These are phyloP conservation scores for Aramus guarauna DNA, from an alignment of 2,113 vertebrate species.

Conservation along the genomic window DNA sequence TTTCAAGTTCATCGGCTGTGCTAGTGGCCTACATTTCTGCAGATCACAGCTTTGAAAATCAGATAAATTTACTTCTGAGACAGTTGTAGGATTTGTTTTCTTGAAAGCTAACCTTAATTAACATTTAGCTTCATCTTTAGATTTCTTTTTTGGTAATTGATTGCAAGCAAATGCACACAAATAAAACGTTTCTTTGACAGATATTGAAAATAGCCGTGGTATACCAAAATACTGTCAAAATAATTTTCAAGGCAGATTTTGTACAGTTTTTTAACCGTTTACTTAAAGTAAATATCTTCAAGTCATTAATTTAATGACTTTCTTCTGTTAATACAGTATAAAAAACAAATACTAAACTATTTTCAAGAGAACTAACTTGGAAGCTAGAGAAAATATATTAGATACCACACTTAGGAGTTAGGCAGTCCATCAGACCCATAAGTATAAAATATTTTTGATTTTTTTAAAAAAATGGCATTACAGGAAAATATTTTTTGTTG, in stretches of 20 bases:
- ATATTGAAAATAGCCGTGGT: neutral
- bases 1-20: neutral
- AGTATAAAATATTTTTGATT: neutral
- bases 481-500: neutral
- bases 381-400: neutral
- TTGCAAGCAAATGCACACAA: neutral
- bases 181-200: neutral
- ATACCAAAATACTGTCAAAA: neutral
- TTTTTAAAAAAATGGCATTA: neutral
- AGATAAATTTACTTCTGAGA: slow-evolving; percentile 46
- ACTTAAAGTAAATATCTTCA: neutral
- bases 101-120: slow-evolving; percentile 32
- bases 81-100: neutral
- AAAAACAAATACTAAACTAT: neutral
- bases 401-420: neutral
- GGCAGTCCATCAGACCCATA: neutral
- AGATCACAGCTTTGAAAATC: slow-evolving; percentile 10
- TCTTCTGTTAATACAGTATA: neutral
- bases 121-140: slow-evolving; percentile 34
- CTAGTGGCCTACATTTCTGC: neutral
- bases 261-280: neutral
- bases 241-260: neutral
- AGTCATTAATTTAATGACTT: neutral
- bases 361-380: neutral
- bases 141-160: slow-evolving; percentile 2